Conservation (phyloP, 2,888 invertebrate genomes). For the Nomada ferruginata region DNA sequence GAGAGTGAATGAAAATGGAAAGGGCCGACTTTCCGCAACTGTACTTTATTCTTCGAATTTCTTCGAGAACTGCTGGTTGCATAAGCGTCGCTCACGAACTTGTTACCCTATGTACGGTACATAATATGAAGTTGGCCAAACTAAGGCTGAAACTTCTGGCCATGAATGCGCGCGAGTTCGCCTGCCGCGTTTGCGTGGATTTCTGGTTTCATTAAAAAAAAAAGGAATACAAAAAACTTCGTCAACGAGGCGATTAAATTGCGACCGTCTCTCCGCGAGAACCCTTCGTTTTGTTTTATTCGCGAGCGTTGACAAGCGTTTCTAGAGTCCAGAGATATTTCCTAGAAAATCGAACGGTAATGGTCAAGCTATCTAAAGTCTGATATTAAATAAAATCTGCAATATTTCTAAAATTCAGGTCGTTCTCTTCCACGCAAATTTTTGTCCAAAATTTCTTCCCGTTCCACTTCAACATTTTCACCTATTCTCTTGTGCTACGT, state of each 20-base stretch:
- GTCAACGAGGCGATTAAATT: conserved; percentile 27
- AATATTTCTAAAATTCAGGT: too few relatives aligned
- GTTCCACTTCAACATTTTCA: too few relatives aligned
- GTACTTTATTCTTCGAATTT: conserved; percentile 55
- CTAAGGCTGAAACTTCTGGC: conserved; percentile 52
- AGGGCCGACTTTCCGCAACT: conserved; percentile 49
- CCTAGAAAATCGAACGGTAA: too few relatives aligned
- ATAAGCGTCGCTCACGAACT: conserved; percentile 63
- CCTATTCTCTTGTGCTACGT: too few relatives aligned
- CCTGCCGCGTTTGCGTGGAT: conserved; percentile 22
- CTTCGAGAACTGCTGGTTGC: conserved; percentile 55
- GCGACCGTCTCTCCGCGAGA: not conserved
- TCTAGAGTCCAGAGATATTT: not conserved
- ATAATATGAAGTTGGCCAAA: conserved; percentile 57
- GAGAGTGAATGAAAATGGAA: conserved; percentile 60
- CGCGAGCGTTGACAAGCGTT: not conserved
- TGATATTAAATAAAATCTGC: too few relatives aligned
- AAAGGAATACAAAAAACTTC: conserved; percentile 13
- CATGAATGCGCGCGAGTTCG: conserved; percentile 45
- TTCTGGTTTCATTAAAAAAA: conserved; percentile 20
- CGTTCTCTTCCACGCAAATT: too few relatives aligned
- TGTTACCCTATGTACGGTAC: conserved; percentile 59
- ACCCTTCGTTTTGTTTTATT: too few relatives aligned
- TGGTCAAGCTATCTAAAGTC: too few relatives aligned
- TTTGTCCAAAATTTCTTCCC: too few relatives aligned